Evolutionary conservation across 2,888 invertebrate genomes (phyloP), one percentile per base, ranked within the genome.

Genomic region (Nipponacmea schrenckii): DNA sequence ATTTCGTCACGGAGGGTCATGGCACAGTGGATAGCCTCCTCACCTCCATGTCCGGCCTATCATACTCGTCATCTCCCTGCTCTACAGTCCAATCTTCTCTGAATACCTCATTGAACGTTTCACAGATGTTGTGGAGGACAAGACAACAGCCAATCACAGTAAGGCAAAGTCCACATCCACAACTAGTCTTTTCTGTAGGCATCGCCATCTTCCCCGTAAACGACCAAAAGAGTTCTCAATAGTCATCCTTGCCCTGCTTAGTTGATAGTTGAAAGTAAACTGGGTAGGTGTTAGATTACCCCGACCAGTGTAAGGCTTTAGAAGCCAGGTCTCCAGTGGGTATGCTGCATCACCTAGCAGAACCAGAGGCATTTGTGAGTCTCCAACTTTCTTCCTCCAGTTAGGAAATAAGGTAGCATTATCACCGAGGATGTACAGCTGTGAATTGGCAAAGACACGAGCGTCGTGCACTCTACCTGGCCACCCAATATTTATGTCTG

Each of bases 61-160:
- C n/a, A n/a, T n/a, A n/a, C n/a, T n/a, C n/a, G n/a, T n/a, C n/a
- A n/a, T n/a, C n/a, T n/a, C n/a, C n/a, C n/a, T n/a, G n/a, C n/a
- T n/a, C n/a, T n/a, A n/a, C n/a, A n/a, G n/a, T n/a, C 64, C 64
- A 71, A 15, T 62, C 17, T 44, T 26, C 50, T 12, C 45, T 39
- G 44, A 73, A 73, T 24, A 39, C 46, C 39, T 70, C 71, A 17
- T 50, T 62, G n/a, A 45, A n/a, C 24, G 27, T 44, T 68, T 74
- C 74, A 45, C 67, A 72, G 10, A 74, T 65, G 67, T 74, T 74
- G 68, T 74, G 72, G 26, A 72, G 56, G 12, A 66, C 69, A n/a
- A n/a, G n/a, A n/a, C n/a, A n/a, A n/a, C n/a, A n/a, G n/a, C n/a
- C 20, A 17, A 24, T n/a, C 62, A 71, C 27, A 31, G 45, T 68